Base-by-base conservation (phyloP, 2,797 vertebrate species). In the Hydrophis major region DNA sequence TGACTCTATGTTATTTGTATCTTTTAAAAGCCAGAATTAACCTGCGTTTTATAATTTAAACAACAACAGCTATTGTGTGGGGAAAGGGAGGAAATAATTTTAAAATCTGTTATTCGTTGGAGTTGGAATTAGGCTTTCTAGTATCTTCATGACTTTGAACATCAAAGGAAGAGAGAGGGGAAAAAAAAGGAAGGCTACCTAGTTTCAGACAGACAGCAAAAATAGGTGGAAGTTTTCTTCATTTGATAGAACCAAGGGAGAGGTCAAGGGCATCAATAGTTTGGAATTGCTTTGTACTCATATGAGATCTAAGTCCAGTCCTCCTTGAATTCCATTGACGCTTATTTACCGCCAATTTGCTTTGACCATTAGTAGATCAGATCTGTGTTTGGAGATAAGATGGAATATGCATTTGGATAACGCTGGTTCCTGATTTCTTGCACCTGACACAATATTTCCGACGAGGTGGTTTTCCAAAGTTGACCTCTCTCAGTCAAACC, bases 21-120 rank as follows among this genome's bases (percentile, higher is more conserved):
- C 96, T 98, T 98, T 98, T 96, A 94, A 98, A 97, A 98, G 96
- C 96, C 94, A 95, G 98, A 98, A 99, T 99, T 99, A 99, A 98
- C 96, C 96, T 96, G 97, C 95, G 96, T 94, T 95, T 97, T 96
- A 97, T 97, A 97, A 98, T 98, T 98, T 74, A 74, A 18, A 69
- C 18, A 59, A 97, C 97, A 95, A 3, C 66, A 78, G 42, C 96
- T 96, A 96, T 74, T 95, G 95, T 96, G 12, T 94, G 93, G 96
- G 94, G 69, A 92, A 89, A 20, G 56, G 60, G 66, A 74, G 94
- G 53, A n/a, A 16, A 28, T 0, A 32, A 87, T 88, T 78, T 86
- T 92, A 88, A 87, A 88, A 89, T 92, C 95, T 57, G 89, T 18
- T 93, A 1, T 56, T 90, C 89, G 6, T 63, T 83, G n/a, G 90